Conservation (phyloP, 2,888 invertebrate genomes). For the Leptinotarsa juncta region DNA sequence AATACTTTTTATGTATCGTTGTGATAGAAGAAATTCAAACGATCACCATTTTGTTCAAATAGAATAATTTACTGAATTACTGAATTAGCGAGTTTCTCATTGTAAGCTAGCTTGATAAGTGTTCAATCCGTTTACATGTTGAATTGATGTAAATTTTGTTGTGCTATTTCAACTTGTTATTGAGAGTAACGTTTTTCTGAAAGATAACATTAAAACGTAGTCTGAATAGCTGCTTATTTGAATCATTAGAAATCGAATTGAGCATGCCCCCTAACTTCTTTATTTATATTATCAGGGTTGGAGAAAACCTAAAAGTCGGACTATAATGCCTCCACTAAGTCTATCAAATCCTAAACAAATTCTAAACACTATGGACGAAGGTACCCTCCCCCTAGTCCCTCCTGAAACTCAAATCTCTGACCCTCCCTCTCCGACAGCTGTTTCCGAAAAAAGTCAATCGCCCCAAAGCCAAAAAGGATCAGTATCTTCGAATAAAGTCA, state of each 20-base stretch:
- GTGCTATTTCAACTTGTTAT: slow-evolving; percentile 9
- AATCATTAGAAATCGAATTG: slow-evolving; percentile 24
- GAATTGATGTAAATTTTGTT: neutral
- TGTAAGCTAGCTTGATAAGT: too few species aligned
- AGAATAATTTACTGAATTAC: neutral
- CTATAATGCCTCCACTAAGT: slow-evolving; percentile 76
- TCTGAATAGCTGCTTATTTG: slow-evolving; percentile 19
- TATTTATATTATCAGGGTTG: slow-evolving; percentile 72
- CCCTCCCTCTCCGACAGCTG: slow-evolving; percentile 66
- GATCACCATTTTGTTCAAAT: neutral
- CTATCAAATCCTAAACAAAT: slow-evolving; percentile 70
- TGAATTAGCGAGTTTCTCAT: too few species aligned
- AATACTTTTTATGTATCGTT: neutral
- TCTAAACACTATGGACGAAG: slow-evolving; percentile 64
- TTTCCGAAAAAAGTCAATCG: slow-evolving; percentile 68
- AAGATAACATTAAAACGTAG: slow-evolving; percentile 10
- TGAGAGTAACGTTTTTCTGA: neutral
- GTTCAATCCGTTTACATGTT: neutral
- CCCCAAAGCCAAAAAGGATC: slow-evolving; percentile 69
- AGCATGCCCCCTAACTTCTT: slow-evolving; percentile 52
- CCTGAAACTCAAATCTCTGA: slow-evolving; percentile 64
- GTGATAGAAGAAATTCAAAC: neutral
- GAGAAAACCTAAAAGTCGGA: slow-evolving; percentile 83
- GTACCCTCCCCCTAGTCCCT: slow-evolving; percentile 62
- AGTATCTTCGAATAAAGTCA: slow-evolving; percentile 67